Evolutionary conservation across 2,888 invertebrate genomes (phyloP), one percentile per base, ranked within the genome.

Genomic region (Fabriciana adippe): DNA sequence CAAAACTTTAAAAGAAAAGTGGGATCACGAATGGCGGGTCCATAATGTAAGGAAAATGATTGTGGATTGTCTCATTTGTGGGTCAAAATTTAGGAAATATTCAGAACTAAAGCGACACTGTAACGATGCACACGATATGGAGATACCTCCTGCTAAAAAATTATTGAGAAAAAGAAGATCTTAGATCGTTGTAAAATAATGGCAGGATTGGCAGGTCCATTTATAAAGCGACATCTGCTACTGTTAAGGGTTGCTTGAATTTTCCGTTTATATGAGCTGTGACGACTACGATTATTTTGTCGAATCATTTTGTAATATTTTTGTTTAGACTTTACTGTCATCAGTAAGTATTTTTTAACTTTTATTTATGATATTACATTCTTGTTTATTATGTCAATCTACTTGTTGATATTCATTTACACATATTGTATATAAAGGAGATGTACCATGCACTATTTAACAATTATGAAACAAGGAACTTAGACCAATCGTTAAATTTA

Each of bases 11-110:
- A 91, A 87, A 64, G 86, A 87, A 31, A 93, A 92, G 59, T 93
- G 93, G 93, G 92, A 93, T 41, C 93, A 93, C 66, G 92, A 93
- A 61, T 93, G 93, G 93, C 57, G 65, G 0, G 74, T 84, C 0
- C 93, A 93, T 69, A 87, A 84, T n/a, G 83, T 89, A 0, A 84
- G 93, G 71, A 93, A 92, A 71, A 82, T 82, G 69, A 83, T 90
- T 0, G 85, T 88, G 0, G 93, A 93, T 70, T 93, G 93, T 55
- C 62, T 80, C 11, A 69, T 87, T 0, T 93, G 93, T 59, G 85
- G 82, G 0, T 79, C 83, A 0, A 87, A 91, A 74, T 93, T 88
- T 66, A 80, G 93, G 55, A 93, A 93, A 67, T 91, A 89, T 72
- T 80, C 87, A 0, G 89, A 90, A 55, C 64, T 92, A 57, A 90